Conservation (phyloP, 2,888 invertebrate genomes). For the Chouioia cunea region DNA sequence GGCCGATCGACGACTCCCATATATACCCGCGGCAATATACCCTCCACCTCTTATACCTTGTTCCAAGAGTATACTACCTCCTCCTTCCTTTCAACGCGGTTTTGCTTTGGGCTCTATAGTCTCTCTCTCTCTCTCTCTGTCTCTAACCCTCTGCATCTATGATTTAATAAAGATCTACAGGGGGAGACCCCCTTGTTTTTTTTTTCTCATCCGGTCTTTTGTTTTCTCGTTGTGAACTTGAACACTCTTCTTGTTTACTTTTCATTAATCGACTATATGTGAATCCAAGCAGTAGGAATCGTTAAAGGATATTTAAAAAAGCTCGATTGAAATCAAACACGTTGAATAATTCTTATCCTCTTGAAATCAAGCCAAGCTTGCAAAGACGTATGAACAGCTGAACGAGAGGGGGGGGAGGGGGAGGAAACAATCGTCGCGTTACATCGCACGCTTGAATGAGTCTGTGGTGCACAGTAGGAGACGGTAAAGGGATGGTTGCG, state of each 20-base stretch:
- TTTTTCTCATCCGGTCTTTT: neutral
- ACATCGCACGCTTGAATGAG: neutral
- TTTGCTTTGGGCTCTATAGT: conserved; percentile 12
- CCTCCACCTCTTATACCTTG: too few relatives aligned
- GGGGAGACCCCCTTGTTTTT: neutral
- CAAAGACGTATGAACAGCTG: neutral
- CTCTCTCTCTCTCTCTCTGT: too few relatives aligned
- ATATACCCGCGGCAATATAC: neutral
- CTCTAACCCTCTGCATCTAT: too few relatives aligned
- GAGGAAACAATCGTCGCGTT: neutral
- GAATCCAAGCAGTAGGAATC: too few relatives aligned
- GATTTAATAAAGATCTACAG: conserved; percentile 14
- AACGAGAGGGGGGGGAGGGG: too few relatives aligned
- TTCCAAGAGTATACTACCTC: neutral
- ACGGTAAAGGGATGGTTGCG: too few relatives aligned
- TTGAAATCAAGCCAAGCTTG: too few relatives aligned
- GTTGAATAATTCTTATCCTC: too few relatives aligned
- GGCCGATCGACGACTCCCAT: neutral
- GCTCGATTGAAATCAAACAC: too few relatives aligned
- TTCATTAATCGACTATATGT: neutral
- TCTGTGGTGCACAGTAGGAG: neutral
- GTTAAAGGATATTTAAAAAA: too few relatives aligned
- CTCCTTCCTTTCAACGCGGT: conserved; percentile 8
- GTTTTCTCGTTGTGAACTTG: neutral
- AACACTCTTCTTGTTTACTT: too few relatives aligned